These are phyloP conservation scores for Polymixis flavicincta DNA, from an alignment of 2,888 invertebrate species.

Conservation along the genomic window DNA sequence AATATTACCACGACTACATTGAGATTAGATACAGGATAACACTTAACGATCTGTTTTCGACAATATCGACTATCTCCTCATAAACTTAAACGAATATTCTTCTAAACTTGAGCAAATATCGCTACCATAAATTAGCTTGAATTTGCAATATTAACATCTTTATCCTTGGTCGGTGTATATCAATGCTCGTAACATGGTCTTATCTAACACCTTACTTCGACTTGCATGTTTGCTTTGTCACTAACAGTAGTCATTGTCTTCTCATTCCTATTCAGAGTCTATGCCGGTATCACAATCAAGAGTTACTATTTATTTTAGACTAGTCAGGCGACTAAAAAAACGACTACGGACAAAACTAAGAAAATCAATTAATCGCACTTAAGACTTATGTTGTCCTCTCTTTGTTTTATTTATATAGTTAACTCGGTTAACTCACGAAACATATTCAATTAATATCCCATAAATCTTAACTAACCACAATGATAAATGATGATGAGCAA, in stretches of 20 bases:
- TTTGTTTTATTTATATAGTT: background rate
- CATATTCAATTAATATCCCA: background rate
- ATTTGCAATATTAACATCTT: background rate
- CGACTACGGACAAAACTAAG: too few species aligned
- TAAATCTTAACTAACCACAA: background rate
- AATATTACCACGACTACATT: background rate
- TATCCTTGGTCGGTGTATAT: too few species aligned
- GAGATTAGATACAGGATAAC: background rate
- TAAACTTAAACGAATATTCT: background rate
- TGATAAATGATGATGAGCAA: constrained; percentile 5
- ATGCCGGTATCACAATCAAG: background rate
- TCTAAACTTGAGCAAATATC: background rate
- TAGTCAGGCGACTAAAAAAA: too few species aligned
- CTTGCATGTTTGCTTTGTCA: background rate
- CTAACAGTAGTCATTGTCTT: background rate
- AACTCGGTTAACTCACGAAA: background rate
- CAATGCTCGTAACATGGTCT: background rate
- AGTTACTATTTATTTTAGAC: background rate
- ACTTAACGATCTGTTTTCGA: background rate
- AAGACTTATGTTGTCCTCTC: background rate
- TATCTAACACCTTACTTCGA: background rate
- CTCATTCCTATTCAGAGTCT: background rate
- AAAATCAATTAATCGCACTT: background rate
- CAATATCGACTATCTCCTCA: background rate
- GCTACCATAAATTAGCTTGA: background rate